Evolutionary conservation across 2,113 vertebrate species (phyloP).

Genomic region (Bos javanicus): DNA sequence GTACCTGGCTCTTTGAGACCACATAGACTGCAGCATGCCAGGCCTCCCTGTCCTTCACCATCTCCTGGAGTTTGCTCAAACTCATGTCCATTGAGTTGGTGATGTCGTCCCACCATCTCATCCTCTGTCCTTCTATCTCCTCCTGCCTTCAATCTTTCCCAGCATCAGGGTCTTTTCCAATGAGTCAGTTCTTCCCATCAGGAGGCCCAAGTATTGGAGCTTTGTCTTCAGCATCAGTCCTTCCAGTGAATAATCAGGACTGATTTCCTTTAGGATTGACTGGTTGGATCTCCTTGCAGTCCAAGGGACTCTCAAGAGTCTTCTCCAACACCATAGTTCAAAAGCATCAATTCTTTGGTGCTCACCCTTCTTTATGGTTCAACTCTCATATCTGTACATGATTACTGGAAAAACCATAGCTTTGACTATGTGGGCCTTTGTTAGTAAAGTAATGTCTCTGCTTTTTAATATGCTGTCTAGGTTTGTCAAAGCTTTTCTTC

Average conservation of each 20-base stretch:
- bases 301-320: not conserved
- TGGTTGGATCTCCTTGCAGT: not conserved
- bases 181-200: not conserved
- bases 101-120: not conserved
- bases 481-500: not conserved
- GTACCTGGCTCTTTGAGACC: not conserved
- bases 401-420: not conserved
- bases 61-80: not conserved
- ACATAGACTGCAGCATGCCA: not conserved
- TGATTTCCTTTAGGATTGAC: not conserved
- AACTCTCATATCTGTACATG: not conserved
- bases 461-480: accelerated
- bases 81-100: not conserved
- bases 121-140: not conserved
- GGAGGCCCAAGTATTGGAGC: not conserved
- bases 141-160: not conserved
- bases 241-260: not conserved
- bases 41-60: not conserved
- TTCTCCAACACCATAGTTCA: not conserved
- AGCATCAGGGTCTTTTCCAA: not conserved
- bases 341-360: not conserved
- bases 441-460: not conserved
- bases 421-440: not conserved
- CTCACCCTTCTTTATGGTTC: not conserved
- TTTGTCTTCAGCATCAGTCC: not conserved